Evolutionary conservation across 2,888 invertebrate genomes (phyloP), one percentile per base, ranked within the genome.

Genomic region (Nematopogon swammerdamellus): DNA sequence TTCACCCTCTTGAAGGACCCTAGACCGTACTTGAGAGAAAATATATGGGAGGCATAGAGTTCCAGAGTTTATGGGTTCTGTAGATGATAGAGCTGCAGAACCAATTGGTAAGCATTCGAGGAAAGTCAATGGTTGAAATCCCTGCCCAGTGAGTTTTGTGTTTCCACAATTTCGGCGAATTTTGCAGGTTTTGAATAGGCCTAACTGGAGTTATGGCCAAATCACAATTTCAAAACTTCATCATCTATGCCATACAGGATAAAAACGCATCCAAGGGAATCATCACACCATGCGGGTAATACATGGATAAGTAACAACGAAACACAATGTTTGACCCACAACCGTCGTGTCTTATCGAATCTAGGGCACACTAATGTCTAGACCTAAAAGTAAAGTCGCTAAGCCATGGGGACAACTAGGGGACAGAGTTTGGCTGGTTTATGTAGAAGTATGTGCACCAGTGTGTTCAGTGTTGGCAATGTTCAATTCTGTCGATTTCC

Each of bases 381-480:
- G 25, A 25, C 11, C 36, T 36, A n/a, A n/a, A 25, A 25, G 25
- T 10, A 10, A 25, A 25, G 25, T 25, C 10, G 4, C 25, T 25
- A 36, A 36, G 36, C 8, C 14, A 36, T 36, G 36, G 36, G 36
- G 3, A 36, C 36, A 36, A 14, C 36, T 36, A 36, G 36, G 36
- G 36, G 36, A 14, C 18, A 14, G 25, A 44, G n/a, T 69, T 64
- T 72, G 79, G 79, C 79, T 79, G 79, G 79, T 73, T 63, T 75
- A 79, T 77, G 79, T 77, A 77, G 65, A 77, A 75, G 75, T 77
- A 77, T 70, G 61, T 76, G 75, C 75, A 77, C 76, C 74, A 67
- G 70, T 75, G 69, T 72, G 36, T 51, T 59, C 53, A 60, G 54
- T 57, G 56, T 63, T 59, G 25, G 11, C 36, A 14, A 14, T 36